These are phyloP conservation scores for Neolamprologus ventralis DNA, from an alignment of 2,113 vertebrate species.

Conservation along the genomic window DNA sequence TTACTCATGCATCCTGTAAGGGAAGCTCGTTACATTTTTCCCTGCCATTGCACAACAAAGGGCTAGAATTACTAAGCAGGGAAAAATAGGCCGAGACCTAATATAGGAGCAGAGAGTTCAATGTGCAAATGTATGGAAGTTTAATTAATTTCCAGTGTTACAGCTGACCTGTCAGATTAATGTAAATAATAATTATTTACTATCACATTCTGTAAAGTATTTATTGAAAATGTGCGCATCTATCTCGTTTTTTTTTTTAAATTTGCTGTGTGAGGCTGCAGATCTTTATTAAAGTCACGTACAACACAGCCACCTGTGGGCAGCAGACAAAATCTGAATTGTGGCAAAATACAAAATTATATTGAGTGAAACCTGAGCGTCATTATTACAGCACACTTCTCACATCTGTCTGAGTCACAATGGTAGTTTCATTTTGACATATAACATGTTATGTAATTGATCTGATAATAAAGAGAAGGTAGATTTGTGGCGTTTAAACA, in stretches of 20 bases:
- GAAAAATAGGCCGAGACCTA: not conserved
- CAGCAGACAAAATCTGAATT: not conserved
- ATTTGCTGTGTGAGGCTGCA: not conserved
- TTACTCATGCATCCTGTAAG: not conserved
- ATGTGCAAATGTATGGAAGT: not conserved
- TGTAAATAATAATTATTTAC: not conserved
- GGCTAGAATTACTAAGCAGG: not conserved
- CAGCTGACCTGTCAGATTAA: not conserved
- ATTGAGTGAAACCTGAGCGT: not conserved
- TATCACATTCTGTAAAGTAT: not conserved
- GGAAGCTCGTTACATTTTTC: not conserved
- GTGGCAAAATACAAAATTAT: not conserved
- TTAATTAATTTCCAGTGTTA: not conserved
- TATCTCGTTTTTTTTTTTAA: rapidly evolving
- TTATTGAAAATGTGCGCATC: not conserved
- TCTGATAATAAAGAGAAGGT: not conserved
- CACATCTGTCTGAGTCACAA: not conserved
- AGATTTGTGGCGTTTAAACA: not conserved
- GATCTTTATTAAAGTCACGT: not conserved
- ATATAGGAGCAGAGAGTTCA: not conserved
- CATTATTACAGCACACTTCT: not conserved
- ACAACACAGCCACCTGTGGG: not conserved
- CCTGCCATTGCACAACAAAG: not conserved
- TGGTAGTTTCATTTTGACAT: not conserved
- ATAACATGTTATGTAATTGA: not conserved